A percentile compares a stretch with the other conserved stretches of the same genome.
Evolutionary conservation across 1,140 invertebrate genomes (phyloP).

Genomic region (Chelonus insularis): DNA sequence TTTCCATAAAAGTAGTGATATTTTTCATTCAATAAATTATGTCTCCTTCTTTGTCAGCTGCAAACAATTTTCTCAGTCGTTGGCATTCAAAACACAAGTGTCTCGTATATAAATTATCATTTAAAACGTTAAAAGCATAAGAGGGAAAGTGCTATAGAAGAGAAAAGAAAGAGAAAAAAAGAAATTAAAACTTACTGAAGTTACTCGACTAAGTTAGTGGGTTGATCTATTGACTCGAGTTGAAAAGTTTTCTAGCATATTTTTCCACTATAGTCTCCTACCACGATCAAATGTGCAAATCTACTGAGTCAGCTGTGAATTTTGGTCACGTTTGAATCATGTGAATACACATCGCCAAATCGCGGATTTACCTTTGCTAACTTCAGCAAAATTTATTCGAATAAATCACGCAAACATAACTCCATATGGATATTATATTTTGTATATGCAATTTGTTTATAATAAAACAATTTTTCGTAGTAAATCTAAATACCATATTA

Average conservation of each 20-base stretch:
- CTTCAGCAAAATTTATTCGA: background rate
- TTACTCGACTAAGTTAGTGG: background rate
- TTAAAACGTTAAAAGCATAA: constrained; percentile 18
- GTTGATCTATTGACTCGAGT: background rate
- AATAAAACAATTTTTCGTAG: background rate
- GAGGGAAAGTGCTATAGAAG: background rate
- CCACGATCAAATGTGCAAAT: background rate
- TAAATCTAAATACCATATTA: background rate
- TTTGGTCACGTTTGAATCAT: background rate
- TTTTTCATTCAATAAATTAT: background rate
- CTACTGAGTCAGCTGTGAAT: background rate
- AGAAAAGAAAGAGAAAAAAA: background rate
- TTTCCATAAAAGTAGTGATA: too few species aligned
- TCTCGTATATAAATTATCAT: constrained; percentile 46
- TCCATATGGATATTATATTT: too few species aligned
- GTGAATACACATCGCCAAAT: too few species aligned
- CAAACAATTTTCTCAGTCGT: constrained; percentile 19
- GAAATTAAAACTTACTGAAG: background rate
- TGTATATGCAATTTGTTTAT: background rate
- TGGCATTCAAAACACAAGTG: constrained; percentile 40
- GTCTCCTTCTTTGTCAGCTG: background rate
- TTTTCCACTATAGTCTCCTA: background rate
- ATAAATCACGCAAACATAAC: too few species aligned
- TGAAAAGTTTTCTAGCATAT: background rate
- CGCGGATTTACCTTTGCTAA: background rate